A percentile compares a stretch with the other conserved stretches of the same genome.
phyloP scores from a whole-genome alignment of 2,113 vertebrate genomes.

The Capra hircus region DNA sequence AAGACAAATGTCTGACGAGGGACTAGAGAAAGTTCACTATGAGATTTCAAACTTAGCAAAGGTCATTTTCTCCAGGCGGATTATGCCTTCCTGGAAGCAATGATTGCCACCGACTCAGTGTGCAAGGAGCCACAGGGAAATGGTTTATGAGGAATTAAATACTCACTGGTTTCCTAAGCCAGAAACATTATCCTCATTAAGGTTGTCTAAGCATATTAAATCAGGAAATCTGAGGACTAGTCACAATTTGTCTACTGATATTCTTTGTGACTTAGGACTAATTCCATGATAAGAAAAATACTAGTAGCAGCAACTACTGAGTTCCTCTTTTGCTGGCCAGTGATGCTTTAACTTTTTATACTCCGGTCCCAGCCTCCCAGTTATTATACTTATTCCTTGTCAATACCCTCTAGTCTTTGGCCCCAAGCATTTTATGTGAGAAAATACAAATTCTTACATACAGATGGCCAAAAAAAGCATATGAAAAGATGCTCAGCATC shows the following conservation, averaged over 20 bases:
- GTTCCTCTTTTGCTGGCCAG: background rate
- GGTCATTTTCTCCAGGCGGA: background rate
- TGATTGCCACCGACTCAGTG: background rate
- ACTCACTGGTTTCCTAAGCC: background rate
- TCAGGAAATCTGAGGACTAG: background rate
- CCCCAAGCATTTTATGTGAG: no score
- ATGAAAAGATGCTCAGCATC: no score
- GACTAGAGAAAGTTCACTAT: background rate
- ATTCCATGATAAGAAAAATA: background rate
- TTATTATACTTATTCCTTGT: background rate
- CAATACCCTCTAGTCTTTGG: background rate
- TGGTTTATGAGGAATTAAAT: background rate
- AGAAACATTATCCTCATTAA: background rate
- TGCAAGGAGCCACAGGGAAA: background rate
- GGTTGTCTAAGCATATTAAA: background rate
- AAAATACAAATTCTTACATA: no score
- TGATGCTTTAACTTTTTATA: background rate
- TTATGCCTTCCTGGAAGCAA: background rate
- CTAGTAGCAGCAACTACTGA: background rate
- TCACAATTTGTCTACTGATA: background rate
- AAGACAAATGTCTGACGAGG: background rate
- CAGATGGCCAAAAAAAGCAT: no score
- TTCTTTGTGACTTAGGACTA: background rate
- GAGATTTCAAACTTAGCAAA: background rate
- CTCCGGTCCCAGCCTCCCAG: background rate